Conservation (phyloP, 1,140 invertebrate species). For the Apis laboriosa region DNA sequence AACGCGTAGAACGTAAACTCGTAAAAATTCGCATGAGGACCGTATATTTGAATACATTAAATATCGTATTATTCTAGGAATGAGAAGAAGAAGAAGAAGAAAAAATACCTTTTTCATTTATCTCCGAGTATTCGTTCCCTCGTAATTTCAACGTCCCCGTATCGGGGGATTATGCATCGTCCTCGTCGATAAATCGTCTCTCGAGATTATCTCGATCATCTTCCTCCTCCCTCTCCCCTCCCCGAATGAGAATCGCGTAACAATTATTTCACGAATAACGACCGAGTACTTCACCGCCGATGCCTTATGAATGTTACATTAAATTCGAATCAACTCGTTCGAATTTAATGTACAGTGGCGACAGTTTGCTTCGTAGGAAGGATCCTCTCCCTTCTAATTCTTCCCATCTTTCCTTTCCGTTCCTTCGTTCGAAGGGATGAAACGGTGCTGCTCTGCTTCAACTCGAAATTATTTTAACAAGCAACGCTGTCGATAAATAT, state of each 20-base stretch:
- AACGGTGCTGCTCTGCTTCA: too few relatives aligned
- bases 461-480: conserved; percentile 4
- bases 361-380: background rate
- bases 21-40: background rate
- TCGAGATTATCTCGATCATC: background rate
- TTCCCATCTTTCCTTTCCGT: too few relatives aligned
- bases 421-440: background rate
- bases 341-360: background rate
- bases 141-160: background rate
- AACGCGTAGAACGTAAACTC: background rate
- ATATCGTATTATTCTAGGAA: background rate
- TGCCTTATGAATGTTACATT: conserved; percentile 26
- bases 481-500: background rate
- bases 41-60: conserved; percentile 1
- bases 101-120: background rate
- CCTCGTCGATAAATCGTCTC: background rate
- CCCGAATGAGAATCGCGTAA: background rate
- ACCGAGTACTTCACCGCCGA: background rate
- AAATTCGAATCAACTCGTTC: conserved; percentile 12
- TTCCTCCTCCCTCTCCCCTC: background rate
- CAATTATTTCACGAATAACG: conserved; percentile 31
- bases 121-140: background rate
- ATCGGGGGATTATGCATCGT: background rate
- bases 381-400: background rate
- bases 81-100: background rate